A percentile compares a stretch with the other conserved stretches of the same genome.
These are phyloP conservation scores for Chrysolina oricalcia DNA, from an alignment of 2,888 invertebrate genomes.

Conservation along the genomic window DNA sequence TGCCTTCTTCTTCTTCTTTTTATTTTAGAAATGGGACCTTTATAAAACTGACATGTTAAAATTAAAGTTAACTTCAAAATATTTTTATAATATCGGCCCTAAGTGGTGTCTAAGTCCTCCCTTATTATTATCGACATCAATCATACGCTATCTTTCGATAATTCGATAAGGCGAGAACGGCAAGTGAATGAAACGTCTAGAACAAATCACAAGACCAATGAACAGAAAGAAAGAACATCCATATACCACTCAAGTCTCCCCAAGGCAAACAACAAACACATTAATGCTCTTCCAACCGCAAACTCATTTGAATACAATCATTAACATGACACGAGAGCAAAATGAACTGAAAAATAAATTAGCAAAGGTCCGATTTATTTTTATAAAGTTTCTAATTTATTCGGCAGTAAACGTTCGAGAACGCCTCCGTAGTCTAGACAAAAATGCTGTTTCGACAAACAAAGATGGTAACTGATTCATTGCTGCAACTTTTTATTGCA, in stretches of 20 bases:
- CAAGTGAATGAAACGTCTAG: no score
- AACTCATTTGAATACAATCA: slow-evolving; percentile 32
- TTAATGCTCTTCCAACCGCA: slow-evolving; percentile 1
- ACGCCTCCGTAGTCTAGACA: slow-evolving; percentile 60
- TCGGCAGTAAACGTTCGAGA: slow-evolving; percentile 53
- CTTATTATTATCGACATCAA: no score
- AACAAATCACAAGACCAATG: neutral
- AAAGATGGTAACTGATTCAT: slow-evolving; percentile 63
- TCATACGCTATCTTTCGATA: no score
- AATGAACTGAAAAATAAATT: slow-evolving; percentile 31
- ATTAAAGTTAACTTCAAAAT: no score
- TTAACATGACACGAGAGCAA: slow-evolving; percentile 32
- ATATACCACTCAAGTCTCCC: neutral
- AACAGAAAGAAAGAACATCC: neutral
- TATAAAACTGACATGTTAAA: no score
- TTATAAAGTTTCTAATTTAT: slow-evolving; percentile 46
- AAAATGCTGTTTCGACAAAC: slow-evolving; percentile 62
- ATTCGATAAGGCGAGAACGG: no score
- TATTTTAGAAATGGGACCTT: no score
- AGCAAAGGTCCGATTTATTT: slow-evolving; percentile 36
- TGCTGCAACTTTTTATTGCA: slow-evolving; percentile 62
- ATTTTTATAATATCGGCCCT: no score
- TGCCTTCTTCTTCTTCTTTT: no score
- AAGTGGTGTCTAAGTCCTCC: no score
- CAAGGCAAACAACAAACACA: slow-evolving; percentile 22